Conservation (phyloP, 2,888 invertebrate species). For the Ectemnius cavifrons region DNA sequence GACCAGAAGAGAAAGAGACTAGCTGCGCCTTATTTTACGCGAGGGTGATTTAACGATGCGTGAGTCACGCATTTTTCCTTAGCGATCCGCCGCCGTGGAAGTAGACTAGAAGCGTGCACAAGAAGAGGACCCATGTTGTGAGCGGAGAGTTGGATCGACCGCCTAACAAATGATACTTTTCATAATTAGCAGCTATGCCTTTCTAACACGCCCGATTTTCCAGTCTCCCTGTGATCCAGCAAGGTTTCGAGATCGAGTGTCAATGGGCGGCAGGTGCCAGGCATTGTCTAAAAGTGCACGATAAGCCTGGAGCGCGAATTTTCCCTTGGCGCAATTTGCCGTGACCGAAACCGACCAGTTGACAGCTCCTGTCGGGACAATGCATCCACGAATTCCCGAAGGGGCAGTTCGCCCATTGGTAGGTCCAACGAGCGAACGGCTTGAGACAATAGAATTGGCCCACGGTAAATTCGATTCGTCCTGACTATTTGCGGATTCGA, state of each 20-base stretch:
- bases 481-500: constrained; percentile 33
- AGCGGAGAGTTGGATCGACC: constrained; percentile 26
- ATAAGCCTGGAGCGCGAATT: constrained; percentile 66
- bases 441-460: constrained; percentile 58
- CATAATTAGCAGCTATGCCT: constrained; percentile 73
- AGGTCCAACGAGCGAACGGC: not conserved
- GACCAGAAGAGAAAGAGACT: too few species aligned
- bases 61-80: not conserved
- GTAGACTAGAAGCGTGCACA: not conserved
- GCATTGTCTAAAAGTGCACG: constrained; percentile 65
- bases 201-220: constrained; percentile 37
- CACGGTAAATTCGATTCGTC: constrained; percentile 58
- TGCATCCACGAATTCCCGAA: constrained; percentile 51
- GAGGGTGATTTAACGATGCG: not conserved
- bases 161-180: constrained; percentile 74
- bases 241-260: constrained; percentile 40
- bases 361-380: constrained; percentile 62
- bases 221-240: constrained; percentile 20
- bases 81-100: not conserved
- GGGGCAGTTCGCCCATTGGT: constrained; percentile 10
- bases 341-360: constrained; percentile 64
- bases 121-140: constrained; percentile 48
- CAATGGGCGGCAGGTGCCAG: constrained; percentile 63
- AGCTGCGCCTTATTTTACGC: too few species aligned
- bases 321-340: constrained; percentile 45